These are phyloP conservation scores for Gastrophysa polygoni DNA, from an alignment of 2,888 invertebrate genomes.

Conservation along the genomic window DNA sequence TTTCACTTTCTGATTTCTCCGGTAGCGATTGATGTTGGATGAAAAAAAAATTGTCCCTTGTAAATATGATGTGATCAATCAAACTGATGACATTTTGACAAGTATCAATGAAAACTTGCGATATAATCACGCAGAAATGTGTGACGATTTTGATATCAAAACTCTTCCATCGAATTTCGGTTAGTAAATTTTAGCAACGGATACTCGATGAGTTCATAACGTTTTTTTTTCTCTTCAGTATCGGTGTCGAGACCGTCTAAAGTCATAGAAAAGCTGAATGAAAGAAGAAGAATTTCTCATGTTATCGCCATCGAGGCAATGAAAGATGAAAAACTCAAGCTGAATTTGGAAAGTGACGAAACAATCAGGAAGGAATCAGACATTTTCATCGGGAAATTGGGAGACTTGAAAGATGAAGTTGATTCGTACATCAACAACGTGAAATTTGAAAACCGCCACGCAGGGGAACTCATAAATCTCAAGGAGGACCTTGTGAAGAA, in stretches of 20 bases:
- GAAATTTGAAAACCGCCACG: conserved; percentile 12
- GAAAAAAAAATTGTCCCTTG: no score
- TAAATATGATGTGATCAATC: no score
- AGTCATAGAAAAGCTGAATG: conserved; percentile 31
- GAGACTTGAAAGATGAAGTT: conserved; percentile 27
- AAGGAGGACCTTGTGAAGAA: conserved; percentile 29
- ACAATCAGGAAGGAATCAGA: conserved; percentile 38
- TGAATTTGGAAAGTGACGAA: conserved; percentile 41
- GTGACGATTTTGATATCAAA: conserved; percentile 36
- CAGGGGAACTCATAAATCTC: conserved; percentile 6
- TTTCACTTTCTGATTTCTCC: no score
- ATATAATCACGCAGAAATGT: no score
- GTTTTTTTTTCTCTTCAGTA: conserved; percentile 13
- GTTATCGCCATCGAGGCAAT: conserved; percentile 36
- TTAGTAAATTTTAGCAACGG: conserved; percentile 20
- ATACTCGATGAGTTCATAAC: not conserved
- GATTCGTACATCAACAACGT: conserved; percentile 23
- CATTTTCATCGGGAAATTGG: conserved; percentile 27
- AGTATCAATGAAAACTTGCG: no score
- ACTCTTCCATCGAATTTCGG: conserved; percentile 37
- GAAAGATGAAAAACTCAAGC: conserved; percentile 27
- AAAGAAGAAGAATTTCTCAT: conserved; percentile 38
- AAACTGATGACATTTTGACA: no score
- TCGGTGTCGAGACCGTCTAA: conserved; percentile 29
- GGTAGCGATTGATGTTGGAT: no score